Percentiles rank a stretch among this genome's conserved stretches.
Evolutionary conservation across 2,113 vertebrate genomes (phyloP).

Genomic region (Hemiscyllium ocellatum): DNA sequence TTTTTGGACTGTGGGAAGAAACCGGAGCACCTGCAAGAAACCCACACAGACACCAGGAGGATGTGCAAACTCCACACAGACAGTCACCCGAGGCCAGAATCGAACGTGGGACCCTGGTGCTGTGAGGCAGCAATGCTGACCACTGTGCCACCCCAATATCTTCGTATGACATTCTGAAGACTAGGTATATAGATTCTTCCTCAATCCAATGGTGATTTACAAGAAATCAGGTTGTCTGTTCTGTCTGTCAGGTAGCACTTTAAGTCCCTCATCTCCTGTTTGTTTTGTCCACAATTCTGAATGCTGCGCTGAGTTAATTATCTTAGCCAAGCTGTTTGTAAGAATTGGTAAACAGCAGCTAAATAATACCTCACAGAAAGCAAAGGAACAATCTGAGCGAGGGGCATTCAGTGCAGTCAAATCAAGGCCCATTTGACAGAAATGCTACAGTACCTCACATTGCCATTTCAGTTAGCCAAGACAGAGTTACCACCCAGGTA

Average conservation of each 20-base stretch:
- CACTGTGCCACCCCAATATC: background rate
- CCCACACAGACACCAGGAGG: no score
- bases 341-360: background rate
- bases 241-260: background rate
- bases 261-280: background rate
- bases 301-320: background rate
- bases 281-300: background rate
- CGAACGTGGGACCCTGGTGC: no score
- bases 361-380: background rate
- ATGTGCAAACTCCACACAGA: no score
- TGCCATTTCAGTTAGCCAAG: background rate
- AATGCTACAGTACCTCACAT: background rate
- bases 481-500: background rate
- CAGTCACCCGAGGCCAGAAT: no score
- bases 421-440: background rate
- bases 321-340: background rate
- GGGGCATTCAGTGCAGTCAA: background rate
- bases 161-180: background rate
- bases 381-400: background rate
- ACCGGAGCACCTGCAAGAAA: no score
- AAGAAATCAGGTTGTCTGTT: background rate
- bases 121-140: no score
- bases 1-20: no score
- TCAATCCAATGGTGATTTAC: background rate
- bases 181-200: background rate